A percentile compares a stretch with the other conserved stretches of the same genome.
Evolutionary conservation across 2,888 invertebrate genomes (phyloP).

Genomic region (Limnephilus lunatus): DNA sequence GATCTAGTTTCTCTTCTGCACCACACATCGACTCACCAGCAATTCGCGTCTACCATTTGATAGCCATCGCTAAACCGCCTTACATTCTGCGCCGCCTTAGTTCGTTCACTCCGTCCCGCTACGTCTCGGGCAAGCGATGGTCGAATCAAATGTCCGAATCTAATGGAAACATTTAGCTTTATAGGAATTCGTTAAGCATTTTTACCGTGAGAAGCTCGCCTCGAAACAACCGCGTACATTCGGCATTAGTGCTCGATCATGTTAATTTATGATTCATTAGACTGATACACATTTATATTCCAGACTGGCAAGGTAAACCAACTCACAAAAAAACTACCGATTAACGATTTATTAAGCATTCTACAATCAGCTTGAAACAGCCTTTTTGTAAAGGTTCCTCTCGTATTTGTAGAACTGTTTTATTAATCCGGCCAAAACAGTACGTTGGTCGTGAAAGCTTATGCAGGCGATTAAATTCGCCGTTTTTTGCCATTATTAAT

Average conservation of each 20-base stretch:
- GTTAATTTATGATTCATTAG: conserved; percentile 48
- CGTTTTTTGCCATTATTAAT: conserved; percentile 46
- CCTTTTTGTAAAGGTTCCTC: neutral
- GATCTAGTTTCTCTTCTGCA: conserved; percentile 31
- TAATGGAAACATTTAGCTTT: conserved; percentile 19
- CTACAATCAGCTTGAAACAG: neutral
- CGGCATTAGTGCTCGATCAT: conserved; percentile 33
- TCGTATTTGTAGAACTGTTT: neutral
- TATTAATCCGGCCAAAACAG: neutral
- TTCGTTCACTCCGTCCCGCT: conserved; percentile 41
- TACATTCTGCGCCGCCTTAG: neutral
- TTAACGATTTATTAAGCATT: neutral
- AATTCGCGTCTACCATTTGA: neutral
- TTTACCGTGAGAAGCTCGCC: conserved; percentile 43
- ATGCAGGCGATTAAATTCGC: conserved; percentile 46
- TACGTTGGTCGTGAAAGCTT: conserved; percentile 43
- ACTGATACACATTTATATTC: conserved; percentile 27
- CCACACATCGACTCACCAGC: neutral
- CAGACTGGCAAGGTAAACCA: conserved; percentile 15
- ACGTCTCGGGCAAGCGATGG: conserved; percentile 25
- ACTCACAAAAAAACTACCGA: conserved; percentile 9
- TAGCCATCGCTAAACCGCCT: neutral
- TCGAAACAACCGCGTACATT: neutral
- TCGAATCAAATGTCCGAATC: conserved; percentile 42
- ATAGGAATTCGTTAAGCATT: conserved; percentile 23